Base-by-base conservation (phyloP, 2,888 invertebrate genomes). In the Brachynemurus nebulosus region DNA sequence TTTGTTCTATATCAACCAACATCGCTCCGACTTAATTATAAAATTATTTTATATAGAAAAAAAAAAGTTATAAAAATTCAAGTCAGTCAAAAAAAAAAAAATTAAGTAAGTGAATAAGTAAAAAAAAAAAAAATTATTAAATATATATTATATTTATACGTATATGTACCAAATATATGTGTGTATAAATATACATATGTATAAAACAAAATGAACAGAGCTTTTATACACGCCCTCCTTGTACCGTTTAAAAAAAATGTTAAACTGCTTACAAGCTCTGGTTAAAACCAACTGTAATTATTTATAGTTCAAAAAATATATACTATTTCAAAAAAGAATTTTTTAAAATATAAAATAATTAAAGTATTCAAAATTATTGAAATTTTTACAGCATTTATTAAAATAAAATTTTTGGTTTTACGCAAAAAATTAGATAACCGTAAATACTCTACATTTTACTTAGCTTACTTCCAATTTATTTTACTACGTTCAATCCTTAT, bases 21-120 rank as follows among this genome's bases (percentile, higher is more conserved):
- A 39, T 16, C 17, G 34, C 20, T 27, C 27, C 17, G 42, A 42
- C 42, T 17, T 34, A 42, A 34, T 42, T 34, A 34, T 42, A 42
- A 42, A 41, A 21, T 34, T 42, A 42, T 42, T 42, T 42, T 42
- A 42, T 42, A 42, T 37, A 37, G 37, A 36, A 21, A 42, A 34
- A 42, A 42, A n/a, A n/a, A n/a, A n/a, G n/a, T n/a, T n/a, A n/a
- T 42, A 19, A 42, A 20, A 42, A 42, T 42, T 35, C 42, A 35
- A 42, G 42, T 42, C 42, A 42, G 33, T 25, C 18, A 42, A 34
- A 27, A 12, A 30, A 30, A 30, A 12, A 30, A 30, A 30, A 12
- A 30, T n/a, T n/a, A n/a, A n/a, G n/a, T n/a, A n/a, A n/a, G n/a
- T n/a, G n/a, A n/a, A n/a, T n/a, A n/a, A n/a, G n/a, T 12, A 30